These are phyloP conservation scores for Babyrousa celebensis DNA, from an alignment of 2,797 vertebrate genomes.

Conservation along the genomic window DNA sequence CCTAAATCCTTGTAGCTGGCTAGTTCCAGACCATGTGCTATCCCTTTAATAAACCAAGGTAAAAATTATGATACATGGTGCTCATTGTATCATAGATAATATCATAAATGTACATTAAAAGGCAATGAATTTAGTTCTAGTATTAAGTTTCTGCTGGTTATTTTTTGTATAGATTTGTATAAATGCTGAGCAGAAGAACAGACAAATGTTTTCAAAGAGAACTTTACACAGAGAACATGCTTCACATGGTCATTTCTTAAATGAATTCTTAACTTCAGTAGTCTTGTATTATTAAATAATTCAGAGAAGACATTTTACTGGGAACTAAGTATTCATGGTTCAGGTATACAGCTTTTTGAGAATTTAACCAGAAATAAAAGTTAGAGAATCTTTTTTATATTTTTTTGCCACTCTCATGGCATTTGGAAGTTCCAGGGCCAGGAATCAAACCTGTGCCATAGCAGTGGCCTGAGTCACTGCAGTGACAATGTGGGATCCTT, in stretches of 20 bases:
- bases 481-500: too few species aligned
- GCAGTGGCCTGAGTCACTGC: too few species aligned
- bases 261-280: slow-evolving; percentile 33
- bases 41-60: neutral
- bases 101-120: neutral
- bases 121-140: neutral
- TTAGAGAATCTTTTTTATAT: slow-evolving; percentile 21
- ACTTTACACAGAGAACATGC: neutral
- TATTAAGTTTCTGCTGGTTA: neutral
- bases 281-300: slow-evolving; percentile 63
- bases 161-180: neutral
- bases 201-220: slow-evolving; percentile 21
- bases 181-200: neutral
- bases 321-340: slow-evolving; percentile 34
- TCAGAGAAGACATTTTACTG: slow-evolving; percentile 64
- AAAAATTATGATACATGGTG: neutral
- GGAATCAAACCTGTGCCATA: too few species aligned
- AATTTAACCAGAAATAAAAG: slow-evolving; percentile 67
- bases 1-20: neutral
- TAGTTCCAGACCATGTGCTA: neutral
- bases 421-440: too few species aligned
- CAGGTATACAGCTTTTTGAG: neutral
- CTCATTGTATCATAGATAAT: neutral
- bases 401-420: too few species aligned
- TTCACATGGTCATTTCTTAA: neutral